Conservation (phyloP, 2,113 vertebrate genomes). For the Xenopus borealis region DNA sequence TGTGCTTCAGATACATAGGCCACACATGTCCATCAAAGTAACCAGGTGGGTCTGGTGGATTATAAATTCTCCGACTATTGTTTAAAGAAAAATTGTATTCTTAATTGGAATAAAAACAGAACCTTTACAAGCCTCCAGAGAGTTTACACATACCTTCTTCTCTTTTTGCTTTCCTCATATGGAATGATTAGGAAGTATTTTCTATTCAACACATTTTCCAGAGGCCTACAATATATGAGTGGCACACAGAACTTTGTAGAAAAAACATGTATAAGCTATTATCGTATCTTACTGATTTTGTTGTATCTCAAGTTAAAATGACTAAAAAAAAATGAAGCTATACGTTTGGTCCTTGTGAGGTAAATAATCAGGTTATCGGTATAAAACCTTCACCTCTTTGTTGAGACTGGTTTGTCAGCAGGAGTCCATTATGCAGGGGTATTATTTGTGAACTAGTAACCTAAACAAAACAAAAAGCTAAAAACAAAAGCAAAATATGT, state of each 20-base stretch:
- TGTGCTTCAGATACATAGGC: constrained; percentile 91
- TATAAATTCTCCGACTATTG: constrained; percentile 77
- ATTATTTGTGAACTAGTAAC: too few species aligned
- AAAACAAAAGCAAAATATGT: too few species aligned
- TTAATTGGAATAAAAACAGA: neutral
- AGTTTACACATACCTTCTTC: constrained; percentile 72
- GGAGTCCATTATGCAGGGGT: too few species aligned
- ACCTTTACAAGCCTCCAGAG: neutral
- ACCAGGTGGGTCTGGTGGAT: constrained; percentile 82
- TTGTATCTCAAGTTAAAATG: too few species aligned
- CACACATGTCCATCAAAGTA: constrained; percentile 90
- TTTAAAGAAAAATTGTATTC: constrained; percentile 3
- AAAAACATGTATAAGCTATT: too few species aligned
- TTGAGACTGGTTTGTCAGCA: too few species aligned
- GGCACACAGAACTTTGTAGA: neutral
- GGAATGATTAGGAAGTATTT: constrained; percentile 87
- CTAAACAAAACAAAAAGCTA: too few species aligned
- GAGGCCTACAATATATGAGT: constrained; percentile 62
- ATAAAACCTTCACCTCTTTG: too few species aligned
- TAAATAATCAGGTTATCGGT: too few species aligned
- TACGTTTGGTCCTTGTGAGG: too few species aligned
- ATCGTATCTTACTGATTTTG: too few species aligned
- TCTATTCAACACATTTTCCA: constrained; percentile 78
- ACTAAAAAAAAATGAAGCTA: too few species aligned
- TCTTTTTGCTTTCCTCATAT: constrained; percentile 83